Evolutionary conservation across 2,888 invertebrate species (phyloP).

Genomic region (Ligdia adustata): DNA sequence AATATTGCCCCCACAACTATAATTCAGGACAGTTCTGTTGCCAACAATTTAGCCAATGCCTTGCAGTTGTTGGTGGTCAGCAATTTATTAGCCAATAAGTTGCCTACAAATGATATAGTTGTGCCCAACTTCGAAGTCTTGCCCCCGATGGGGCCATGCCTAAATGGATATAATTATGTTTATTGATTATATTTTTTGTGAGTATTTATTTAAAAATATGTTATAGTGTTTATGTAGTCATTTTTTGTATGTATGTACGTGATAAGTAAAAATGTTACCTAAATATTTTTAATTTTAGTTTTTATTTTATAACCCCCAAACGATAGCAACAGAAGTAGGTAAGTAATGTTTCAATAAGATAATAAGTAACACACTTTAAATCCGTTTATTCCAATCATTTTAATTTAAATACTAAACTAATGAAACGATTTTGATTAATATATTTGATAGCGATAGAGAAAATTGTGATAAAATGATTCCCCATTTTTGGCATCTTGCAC

Average conservation of each 20-base stretch:
- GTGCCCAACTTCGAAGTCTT: conserved; percentile 39
- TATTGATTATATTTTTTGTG: conserved; percentile 10
- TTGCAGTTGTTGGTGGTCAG: conserved; percentile 68
- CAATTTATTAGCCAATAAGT: conserved; percentile 61
- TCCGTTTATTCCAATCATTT: no score
- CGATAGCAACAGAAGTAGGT: no score
- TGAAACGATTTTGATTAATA: no score
- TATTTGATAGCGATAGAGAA: no score
- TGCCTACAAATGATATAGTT: conserved; percentile 44
- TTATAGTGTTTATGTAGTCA: neutral
- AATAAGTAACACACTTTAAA: no score
- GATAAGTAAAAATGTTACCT: no score
- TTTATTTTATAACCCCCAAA: no score
- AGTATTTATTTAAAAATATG: neutral
- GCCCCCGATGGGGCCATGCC: conserved; percentile 9
- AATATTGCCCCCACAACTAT: conserved; percentile 42
- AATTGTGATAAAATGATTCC: no score
- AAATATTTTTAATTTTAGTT: no score
- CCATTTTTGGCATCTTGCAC: no score
- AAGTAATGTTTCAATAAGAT: no score
- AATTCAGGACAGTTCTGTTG: conserved; percentile 66
- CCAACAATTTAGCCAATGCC: conserved; percentile 68
- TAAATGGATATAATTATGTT: conserved; percentile 41
- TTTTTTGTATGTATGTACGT: neutral
- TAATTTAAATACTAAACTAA: no score